A percentile compares a stretch with the other conserved stretches of the same genome.
These are phyloP conservation scores for Antheraea yamamai DNA, from an alignment of 2,888 invertebrate genomes.

Conservation along the genomic window DNA sequence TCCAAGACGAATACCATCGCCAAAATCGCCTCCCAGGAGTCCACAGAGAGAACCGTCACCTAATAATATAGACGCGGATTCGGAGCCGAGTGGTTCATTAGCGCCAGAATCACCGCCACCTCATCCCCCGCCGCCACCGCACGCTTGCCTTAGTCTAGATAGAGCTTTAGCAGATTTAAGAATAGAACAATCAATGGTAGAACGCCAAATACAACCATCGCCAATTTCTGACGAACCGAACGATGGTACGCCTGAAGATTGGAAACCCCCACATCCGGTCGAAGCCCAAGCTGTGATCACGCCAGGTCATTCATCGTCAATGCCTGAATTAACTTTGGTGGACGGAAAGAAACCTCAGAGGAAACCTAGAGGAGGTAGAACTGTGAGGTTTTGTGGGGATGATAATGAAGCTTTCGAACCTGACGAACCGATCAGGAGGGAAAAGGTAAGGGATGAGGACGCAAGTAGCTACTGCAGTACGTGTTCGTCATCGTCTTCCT, in stretches of 20 bases:
- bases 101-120: constrained; percentile 81
- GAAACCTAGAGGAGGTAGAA: constrained; percentile 66
- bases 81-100: constrained; percentile 81
- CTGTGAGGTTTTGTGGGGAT: constrained; percentile 74
- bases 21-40: constrained; percentile 83
- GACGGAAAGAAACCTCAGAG: constrained; percentile 65
- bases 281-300: constrained; percentile 78
- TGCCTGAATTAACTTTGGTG: constrained; percentile 76
- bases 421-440: constrained; percentile 63
- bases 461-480: constrained; percentile 92
- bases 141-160: constrained; percentile 72
- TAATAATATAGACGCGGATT: constrained; percentile 82
- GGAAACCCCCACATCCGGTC: constrained; percentile 78
- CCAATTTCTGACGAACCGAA: constrained; percentile 60
- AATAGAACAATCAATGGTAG: constrained; percentile 85
- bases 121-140: constrained; percentile 71
- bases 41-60: constrained; percentile 82
- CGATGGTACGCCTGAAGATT: constrained; percentile 71
- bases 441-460: constrained; percentile 81
- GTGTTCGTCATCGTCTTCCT: constrained; percentile 94
- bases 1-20: constrained; percentile 79
- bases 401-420: constrained; percentile 76
- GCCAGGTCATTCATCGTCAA: constrained; percentile 78
- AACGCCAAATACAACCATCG: constrained; percentile 85
- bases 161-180: constrained; percentile 77